Conservation (phyloP, 2,888 invertebrate species). For the Gymnosoma rotundatum region DNA sequence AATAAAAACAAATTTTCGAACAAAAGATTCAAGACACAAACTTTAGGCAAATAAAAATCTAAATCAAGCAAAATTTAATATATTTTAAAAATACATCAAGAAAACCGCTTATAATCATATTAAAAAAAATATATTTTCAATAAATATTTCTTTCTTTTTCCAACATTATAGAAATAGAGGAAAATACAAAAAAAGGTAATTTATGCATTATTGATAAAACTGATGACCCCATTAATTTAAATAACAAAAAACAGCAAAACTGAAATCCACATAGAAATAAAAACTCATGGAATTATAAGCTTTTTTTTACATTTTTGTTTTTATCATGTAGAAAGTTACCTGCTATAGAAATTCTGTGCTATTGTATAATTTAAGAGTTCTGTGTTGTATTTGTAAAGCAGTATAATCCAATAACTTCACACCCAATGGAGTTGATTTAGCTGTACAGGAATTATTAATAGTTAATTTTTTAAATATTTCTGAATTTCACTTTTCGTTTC, state of each 20-base stretch:
- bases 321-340: constrained; percentile 60
- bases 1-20: not conserved
- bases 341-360: constrained; percentile 28
- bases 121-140: not conserved
- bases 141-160: not conserved
- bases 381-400: not conserved
- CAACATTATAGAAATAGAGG: not conserved
- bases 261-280: constrained; percentile 2
- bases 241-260: constrained; percentile 1
- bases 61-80: not conserved
- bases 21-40: constrained; percentile 43
- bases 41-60: not conserved
- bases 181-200: not conserved
- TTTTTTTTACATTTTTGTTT: not conserved
- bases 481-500: constrained; percentile 34
- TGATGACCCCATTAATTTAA: constrained; percentile 51
- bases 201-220: constrained; percentile 23
- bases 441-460: too few relatives aligned
- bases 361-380: not conserved
- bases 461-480: not conserved
- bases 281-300: not conserved
- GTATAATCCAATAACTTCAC: constrained; percentile 4
- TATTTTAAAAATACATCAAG: too few relatives aligned
- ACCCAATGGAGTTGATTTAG: constrained; percentile 1
- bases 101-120: too few relatives aligned